Evolutionary conservation across 2,888 invertebrate genomes (phyloP).

Genomic region (Hartigia nigra): DNA sequence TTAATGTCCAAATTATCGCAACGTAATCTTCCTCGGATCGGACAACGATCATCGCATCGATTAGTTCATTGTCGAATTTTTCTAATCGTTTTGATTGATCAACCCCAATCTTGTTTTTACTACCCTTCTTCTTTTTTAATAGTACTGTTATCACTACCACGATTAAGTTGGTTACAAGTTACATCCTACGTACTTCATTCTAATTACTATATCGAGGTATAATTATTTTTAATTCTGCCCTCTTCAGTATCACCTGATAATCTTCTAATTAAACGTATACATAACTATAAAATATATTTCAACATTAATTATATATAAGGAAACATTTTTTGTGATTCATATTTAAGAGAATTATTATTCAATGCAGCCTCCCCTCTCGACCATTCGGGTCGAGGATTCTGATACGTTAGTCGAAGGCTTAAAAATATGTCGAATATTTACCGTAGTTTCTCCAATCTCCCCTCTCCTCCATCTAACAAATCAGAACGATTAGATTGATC

Average conservation of each 20-base stretch:
- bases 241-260: too few species aligned
- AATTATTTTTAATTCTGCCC: too few species aligned
- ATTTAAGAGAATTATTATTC: not conserved
- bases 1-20: constrained; percentile 20
- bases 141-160: not conserved
- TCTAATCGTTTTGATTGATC: not conserved
- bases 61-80: not conserved
- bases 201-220: too few species aligned
- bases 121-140: not conserved
- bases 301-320: not conserved
- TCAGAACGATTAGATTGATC: too few species aligned
- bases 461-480: too few species aligned
- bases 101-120: not conserved
- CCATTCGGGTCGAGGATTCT: too few species aligned
- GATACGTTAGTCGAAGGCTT: too few species aligned
- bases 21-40: constrained; percentile 12
- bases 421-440: too few species aligned
- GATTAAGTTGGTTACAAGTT: not conserved
- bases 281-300: not conserved
- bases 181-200: not conserved
- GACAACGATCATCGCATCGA: constrained; percentile 9
- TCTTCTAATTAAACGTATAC: not conserved
- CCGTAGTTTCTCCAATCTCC: too few species aligned
- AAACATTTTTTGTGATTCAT: not conserved
- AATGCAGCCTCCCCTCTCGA: not conserved